These are phyloP conservation scores for Cichladusa arquata DNA, from an alignment of 2,113 vertebrate genomes.

Conservation along the genomic window DNA sequence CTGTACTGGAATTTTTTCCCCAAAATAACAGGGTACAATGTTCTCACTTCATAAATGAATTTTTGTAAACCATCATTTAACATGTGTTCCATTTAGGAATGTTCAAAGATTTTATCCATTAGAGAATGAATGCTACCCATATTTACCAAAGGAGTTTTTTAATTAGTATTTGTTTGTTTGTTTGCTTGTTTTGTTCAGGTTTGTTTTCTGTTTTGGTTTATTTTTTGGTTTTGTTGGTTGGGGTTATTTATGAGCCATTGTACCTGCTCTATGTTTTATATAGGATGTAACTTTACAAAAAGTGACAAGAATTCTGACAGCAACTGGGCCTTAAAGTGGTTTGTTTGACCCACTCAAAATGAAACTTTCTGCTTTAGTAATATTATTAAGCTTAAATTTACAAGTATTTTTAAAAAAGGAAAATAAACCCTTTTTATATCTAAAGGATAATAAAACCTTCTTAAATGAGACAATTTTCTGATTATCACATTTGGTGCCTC, in stretches of 20 bases:
- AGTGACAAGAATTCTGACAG: not conserved
- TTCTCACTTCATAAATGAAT: not conserved
- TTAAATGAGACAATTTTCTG: not conserved
- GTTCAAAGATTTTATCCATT: not conserved
- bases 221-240: not conserved
- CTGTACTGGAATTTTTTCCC: not conserved
- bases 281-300: not conserved
- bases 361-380: not conserved
- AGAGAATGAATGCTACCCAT: not conserved
- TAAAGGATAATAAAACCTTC: not conserved
- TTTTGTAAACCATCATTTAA: not conserved
- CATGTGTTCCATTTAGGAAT: accelerated
- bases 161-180: not conserved
- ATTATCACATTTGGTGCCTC: not conserved
- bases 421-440: not conserved
- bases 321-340: not conserved
- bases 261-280: not conserved
- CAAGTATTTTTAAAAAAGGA: not conserved
- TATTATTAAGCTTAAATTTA: not conserved
- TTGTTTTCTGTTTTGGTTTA: not conserved
- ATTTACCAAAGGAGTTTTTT: not conserved
- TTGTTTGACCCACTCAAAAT: not conserved
- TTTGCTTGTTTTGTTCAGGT: not conserved
- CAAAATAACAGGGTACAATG: not conserved
- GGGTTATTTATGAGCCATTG: not conserved